Evolutionary conservation across 2,888 invertebrate species (phyloP).

Genomic region (Caenorhabditis macrosperma): DNA sequence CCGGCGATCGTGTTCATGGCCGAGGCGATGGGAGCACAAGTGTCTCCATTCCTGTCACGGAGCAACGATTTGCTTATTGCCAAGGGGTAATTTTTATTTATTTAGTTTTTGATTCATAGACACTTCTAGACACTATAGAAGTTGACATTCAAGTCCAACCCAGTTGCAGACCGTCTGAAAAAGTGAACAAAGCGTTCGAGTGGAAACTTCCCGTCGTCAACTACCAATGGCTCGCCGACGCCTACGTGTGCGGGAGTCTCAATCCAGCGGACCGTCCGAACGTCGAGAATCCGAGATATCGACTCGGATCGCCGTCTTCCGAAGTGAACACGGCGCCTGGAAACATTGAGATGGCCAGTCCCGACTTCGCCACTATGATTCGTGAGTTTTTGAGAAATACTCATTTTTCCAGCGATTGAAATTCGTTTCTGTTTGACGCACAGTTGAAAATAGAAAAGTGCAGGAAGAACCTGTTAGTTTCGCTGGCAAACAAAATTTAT

Average conservation of each 20-base stretch:
- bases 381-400: slow-evolving; percentile 16
- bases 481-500: too few species aligned
- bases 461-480: too few species aligned
- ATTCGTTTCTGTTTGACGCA: too few species aligned
- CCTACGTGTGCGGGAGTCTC: slow-evolving; percentile 60
- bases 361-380: slow-evolving; percentile 27
- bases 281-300: slow-evolving; percentile 44
- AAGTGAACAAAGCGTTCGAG: slow-evolving; percentile 91
- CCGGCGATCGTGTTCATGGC: slow-evolving; percentile 89
- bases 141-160: background rate
- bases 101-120: background rate
- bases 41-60: slow-evolving; percentile 83
- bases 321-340: slow-evolving; percentile 26
- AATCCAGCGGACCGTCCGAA: slow-evolving; percentile 43
- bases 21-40: slow-evolving; percentile 89
- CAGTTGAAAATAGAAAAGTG: too few species aligned
- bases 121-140: background rate
- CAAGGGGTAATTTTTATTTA: slow-evolving; percentile 80
- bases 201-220: slow-evolving; percentile 94
- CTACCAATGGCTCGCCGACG: slow-evolving; percentile 74
- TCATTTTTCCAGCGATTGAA: too few species aligned
- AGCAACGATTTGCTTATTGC: slow-evolving; percentile 83
- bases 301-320: slow-evolving; percentile 26
- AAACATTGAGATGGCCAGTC: slow-evolving; percentile 24
- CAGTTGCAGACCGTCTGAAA: slow-evolving; percentile 82